Conservation (phyloP, 2,888 invertebrate genomes). For the Allacma fusca region DNA sequence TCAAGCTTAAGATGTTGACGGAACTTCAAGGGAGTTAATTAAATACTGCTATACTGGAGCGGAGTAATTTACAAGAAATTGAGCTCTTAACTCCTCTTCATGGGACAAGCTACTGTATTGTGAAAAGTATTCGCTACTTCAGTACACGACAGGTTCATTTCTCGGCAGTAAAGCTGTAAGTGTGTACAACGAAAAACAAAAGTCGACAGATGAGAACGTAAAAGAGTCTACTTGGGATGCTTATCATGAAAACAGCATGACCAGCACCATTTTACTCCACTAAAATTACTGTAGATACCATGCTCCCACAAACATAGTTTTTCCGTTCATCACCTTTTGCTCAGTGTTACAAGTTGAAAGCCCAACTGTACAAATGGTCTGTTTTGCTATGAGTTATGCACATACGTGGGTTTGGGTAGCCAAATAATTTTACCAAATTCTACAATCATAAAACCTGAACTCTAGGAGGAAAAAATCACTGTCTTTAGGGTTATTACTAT, state of each 20-base stretch:
- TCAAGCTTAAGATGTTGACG: background rate
- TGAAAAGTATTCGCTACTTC: background rate
- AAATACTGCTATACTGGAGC: background rate
- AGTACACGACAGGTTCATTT: background rate
- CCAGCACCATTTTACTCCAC: background rate
- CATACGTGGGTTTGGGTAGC: too few relatives aligned
- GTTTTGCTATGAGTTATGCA: too few relatives aligned
- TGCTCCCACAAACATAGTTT: too few relatives aligned
- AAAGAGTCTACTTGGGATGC: background rate
- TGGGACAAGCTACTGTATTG: background rate
- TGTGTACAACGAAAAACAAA: background rate
- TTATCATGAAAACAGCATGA: conserved; percentile 9
- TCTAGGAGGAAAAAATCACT: too few relatives aligned
- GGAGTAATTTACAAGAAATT: conserved; percentile 7
- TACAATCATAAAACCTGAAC: too few relatives aligned
- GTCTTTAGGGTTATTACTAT: too few relatives aligned
- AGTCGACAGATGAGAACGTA: background rate
- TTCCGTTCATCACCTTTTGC: too few relatives aligned
- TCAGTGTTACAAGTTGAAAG: too few relatives aligned
- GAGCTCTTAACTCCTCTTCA: conserved; percentile 6
- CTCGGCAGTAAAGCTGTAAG: background rate
- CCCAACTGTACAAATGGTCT: too few relatives aligned
- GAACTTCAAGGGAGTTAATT: conserved; percentile 15
- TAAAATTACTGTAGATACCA: too few relatives aligned
- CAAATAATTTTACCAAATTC: too few relatives aligned